Conservation (phyloP, 1,140 invertebrate species). For the Papilio polyxenes region DNA sequence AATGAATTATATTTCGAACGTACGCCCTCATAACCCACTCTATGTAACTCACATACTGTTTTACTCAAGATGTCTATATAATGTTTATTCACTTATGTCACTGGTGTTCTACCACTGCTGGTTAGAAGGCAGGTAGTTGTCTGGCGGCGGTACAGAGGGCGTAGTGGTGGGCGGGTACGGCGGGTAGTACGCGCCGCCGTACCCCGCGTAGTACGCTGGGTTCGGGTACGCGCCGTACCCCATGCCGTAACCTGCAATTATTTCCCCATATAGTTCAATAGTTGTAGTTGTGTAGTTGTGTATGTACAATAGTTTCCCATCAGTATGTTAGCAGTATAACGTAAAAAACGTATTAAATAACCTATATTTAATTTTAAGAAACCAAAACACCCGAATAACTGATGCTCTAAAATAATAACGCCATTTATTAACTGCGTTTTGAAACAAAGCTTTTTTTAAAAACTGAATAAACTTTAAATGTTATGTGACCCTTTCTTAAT, state of each 20-base stretch:
- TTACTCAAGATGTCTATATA: background rate
- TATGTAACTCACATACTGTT: background rate
- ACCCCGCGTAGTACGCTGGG: constrained; percentile 75
- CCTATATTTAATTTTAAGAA: too few relatives aligned
- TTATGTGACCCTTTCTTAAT: too few relatives aligned
- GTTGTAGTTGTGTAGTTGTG: too few relatives aligned
- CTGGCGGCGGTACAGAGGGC: constrained; percentile 69
- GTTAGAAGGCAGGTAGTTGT: constrained; percentile 79
- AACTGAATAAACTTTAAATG: too few relatives aligned
- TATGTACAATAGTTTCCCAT: too few relatives aligned
- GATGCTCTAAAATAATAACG: too few relatives aligned
- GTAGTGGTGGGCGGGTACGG: constrained; percentile 70
- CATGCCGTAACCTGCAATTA: constrained; percentile 71
- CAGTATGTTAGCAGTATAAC: too few relatives aligned
- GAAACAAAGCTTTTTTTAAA: too few relatives aligned
- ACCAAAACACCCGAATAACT: too few relatives aligned
- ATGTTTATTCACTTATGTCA: background rate
- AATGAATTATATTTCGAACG: background rate
- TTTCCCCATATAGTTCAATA: too few relatives aligned
- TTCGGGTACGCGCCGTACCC: constrained; percentile 70
- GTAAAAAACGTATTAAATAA: too few relatives aligned
- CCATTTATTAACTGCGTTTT: too few relatives aligned
- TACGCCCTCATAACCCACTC: background rate
- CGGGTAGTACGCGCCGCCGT: constrained; percentile 75
- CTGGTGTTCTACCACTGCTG: constrained; percentile 67